Evolutionary conservation across 2,113 vertebrate species (phyloP).

Genomic region (Ictidomys tridecemlineatus): DNA sequence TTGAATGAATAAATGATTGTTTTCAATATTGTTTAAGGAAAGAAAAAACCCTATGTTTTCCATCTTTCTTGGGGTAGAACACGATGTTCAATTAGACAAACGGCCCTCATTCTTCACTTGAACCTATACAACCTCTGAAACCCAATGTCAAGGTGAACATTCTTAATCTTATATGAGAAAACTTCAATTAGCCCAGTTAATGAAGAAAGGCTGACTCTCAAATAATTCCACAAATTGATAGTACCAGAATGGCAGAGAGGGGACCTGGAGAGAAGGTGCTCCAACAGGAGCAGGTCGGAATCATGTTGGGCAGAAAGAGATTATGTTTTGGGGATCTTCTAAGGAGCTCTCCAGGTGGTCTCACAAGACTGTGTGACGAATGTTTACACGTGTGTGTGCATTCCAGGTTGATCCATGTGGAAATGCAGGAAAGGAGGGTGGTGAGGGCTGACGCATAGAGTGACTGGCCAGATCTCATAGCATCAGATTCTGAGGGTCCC

Average conservation of each 20-base stretch:
- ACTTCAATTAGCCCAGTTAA: constrained; percentile 75
- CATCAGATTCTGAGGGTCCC: neutral
- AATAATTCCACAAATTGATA: constrained; percentile 73
- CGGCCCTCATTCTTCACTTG: constrained; percentile 38
- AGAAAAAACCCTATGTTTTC: neutral
- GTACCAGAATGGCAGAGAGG: neutral
- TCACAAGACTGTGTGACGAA: neutral
- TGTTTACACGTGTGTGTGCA: neutral
- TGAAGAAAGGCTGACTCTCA: constrained; percentile 66
- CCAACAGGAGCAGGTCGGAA: neutral
- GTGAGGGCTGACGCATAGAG: neutral
- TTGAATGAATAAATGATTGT: neutral
- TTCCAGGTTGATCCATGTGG: neutral
- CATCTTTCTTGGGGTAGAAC: neutral
- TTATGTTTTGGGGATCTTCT: neutral
- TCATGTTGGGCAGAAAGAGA: neutral
- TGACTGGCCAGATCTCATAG: neutral
- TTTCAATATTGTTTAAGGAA: neutral
- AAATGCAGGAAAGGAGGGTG: neutral
- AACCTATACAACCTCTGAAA: constrained; percentile 48
- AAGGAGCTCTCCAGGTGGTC: neutral
- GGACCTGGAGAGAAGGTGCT: neutral
- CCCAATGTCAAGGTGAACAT: constrained; percentile 64
- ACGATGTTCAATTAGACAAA: constrained; percentile 42
- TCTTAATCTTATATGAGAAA: constrained; percentile 58